Evolutionary conservation across 2,888 invertebrate genomes (phyloP), one percentile per base, ranked within the genome.

Genomic region (Cheilosia vernalis): DNA sequence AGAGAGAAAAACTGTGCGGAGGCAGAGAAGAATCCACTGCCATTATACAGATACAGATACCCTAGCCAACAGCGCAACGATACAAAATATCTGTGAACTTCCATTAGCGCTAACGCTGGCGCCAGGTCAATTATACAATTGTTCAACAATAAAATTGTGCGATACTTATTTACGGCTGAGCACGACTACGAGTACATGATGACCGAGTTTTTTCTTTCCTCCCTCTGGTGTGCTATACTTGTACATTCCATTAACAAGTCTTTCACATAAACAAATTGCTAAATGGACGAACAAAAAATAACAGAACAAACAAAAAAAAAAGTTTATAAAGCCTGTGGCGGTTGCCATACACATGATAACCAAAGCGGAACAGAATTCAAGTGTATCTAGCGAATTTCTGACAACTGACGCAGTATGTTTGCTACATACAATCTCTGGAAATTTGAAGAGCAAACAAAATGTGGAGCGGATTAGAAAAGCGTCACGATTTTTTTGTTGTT

Each of bases 121-220:
- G 87, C 88, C 88, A 88, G 83, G 87, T 87, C 87, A 88, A 88
- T 88, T 88, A 87, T 79, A 87, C 78, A 83, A 87, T 79, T 82
- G 44, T 81, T 67, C 76, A 61, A 81, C 66, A 81, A 77, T 81
- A 77, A 82, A 67, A 81, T 58, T 76, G 60, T 84, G 64, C 67
- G 53, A 70, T 76, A 81, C 69, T 76, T 69, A 64, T 53, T 15
- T 72, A 74, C 27, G 63, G 47, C 63, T 17, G 10, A 49, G 49
- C 64, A 61, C 66, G 67, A 56, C 78, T 69, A 67, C 77, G 15
- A 5, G 19, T 53, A 24, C 55, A 73, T 79, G 78, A 73, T 79
- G 78, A 84, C 80, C 84, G 70, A 76, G 69, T 79, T 78, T 63
- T 42, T 55, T 42, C 60, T 37, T 70, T 7, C 9, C 30, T 56